Evolutionary conservation across 1,140 invertebrate genomes (phyloP), one percentile per base, ranked within the genome.

Genomic region (Meloidogyne exigua): DNA sequence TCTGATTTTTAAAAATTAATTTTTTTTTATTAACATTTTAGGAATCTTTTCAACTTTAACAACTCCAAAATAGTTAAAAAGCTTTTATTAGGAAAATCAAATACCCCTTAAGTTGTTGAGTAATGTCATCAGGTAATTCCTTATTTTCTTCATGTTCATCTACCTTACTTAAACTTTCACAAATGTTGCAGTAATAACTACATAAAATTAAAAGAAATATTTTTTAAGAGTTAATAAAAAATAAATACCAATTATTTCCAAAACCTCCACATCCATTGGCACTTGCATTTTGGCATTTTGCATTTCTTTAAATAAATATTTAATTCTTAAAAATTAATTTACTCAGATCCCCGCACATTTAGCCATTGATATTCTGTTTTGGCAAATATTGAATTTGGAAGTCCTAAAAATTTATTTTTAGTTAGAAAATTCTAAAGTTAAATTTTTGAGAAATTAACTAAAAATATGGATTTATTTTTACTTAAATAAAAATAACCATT

Each of bases 301-400:
- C 66, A 32, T 87, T 81, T 25, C 85, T 76, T 66, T 87, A 86
- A 57, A 57, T 64, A 5, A 57, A 63, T 4, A 26, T n/a, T 12
- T 3, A 23, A 49, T 57, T 69, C 5, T 11, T 25, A 23, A 18
- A 73, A 15, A 18, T 71, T 21, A 42, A 42, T 71, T 71, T 71
- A 12, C 49, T 73, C 65, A 64, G 39, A 21, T n/a, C 36, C 68
- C 9, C 28, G 21, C 12, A 87, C 83, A 79, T 87, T 87, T 65
- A 86, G 76, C 85, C 85, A 87, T 69, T 87, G 86, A 69, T 88
- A 87, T 72, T 87, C 85, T 11, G 81, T 80, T 72, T 87, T 87
- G 1, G 86, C 86, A 71, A 87, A 87, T 72, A 88, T 73, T 57
- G 49, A 57, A 57, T 57, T 57, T 2, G 49, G 49, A 0, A 57